A percentile compares a stretch with the other conserved stretches of the same genome.
Conservation (phyloP, 2,888 invertebrate genomes). For the Drosophila incognita region DNA sequence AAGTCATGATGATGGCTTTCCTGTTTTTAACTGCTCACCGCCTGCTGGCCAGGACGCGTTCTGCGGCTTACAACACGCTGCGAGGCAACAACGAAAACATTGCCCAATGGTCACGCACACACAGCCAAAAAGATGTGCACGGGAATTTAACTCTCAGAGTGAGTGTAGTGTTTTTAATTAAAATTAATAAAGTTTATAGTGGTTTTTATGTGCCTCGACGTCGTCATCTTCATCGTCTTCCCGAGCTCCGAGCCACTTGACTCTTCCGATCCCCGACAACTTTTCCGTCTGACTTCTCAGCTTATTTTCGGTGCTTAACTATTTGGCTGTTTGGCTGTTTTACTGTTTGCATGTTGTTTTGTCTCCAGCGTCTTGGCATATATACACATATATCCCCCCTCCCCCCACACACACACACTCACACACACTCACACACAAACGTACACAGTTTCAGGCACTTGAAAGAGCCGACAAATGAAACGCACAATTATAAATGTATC, state of each 20-base stretch:
- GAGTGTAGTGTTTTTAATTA: conserved; percentile 79
- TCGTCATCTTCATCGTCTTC: not conserved
- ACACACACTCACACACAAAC: not conserved
- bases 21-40: conserved; percentile 71
- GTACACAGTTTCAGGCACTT: conserved; percentile 39
- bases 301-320: conserved; percentile 50
- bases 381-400: not conserved
- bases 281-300: not conserved
- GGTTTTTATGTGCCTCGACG: conserved; percentile 61
- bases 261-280: not conserved
- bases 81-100: conserved; percentile 42
- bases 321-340: conserved; percentile 23
- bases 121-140: conserved; percentile 46
- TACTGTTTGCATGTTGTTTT: conserved; percentile 24
- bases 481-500: conserved; percentile 73
- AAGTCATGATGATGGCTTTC: conserved; percentile 61
- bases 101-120: conserved; percentile 63
- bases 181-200: conserved; percentile 79
- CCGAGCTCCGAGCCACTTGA: not conserved
- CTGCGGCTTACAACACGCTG: conserved; percentile 67
- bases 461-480: conserved; percentile 57
- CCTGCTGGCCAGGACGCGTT: conserved; percentile 74
- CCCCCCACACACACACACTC: not conserved
- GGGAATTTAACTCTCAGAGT: conserved; percentile 71
- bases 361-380: conserved; percentile 20